Conservation (phyloP, 2,888 invertebrate genomes). For the Euclidia mi region DNA sequence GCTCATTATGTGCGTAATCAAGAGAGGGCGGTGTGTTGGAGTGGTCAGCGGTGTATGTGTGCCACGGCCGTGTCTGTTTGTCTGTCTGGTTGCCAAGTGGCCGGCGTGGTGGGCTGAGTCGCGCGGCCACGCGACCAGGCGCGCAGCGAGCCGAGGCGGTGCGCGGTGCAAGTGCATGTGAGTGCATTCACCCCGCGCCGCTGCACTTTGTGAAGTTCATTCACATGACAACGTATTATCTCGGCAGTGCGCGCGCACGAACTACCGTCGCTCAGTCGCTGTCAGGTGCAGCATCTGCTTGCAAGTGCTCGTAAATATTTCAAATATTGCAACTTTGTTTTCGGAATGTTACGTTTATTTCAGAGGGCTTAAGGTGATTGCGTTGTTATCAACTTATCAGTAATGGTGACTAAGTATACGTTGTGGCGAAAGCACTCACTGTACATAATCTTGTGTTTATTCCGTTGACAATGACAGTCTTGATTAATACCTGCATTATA, state of each 20-base stretch:
- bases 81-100: slow-evolving; percentile 86
- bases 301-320: neutral
- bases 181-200: slow-evolving; percentile 62
- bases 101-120: slow-evolving; percentile 73
- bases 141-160: slow-evolving; percentile 67
- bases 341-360: too few relatives aligned
- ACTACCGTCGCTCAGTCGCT: neutral
- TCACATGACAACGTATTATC: slow-evolving; percentile 19
- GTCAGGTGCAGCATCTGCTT: neutral
- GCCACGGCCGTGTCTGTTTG: slow-evolving; percentile 67
- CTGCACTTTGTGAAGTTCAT: slow-evolving; percentile 42
- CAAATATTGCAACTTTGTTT: neutral
- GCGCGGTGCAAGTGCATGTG: slow-evolving; percentile 50
- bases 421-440: too few relatives aligned
- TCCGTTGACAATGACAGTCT: too few relatives aligned
- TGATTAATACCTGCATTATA: too few relatives aligned
- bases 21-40: slow-evolving; percentile 33
- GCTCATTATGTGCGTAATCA: slow-evolving; percentile 22
- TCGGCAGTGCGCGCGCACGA: slow-evolving; percentile 7
- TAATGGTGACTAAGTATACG: too few relatives aligned
- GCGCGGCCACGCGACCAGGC: slow-evolving; percentile 83
- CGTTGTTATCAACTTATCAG: too few relatives aligned
- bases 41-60: slow-evolving; percentile 64
- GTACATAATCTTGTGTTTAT: too few relatives aligned
- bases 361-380: too few relatives aligned